Evolutionary conservation across 1,140 invertebrate genomes (phyloP), one percentile per base, ranked within the genome.

Genomic region (Diorhabda carinulata): DNA sequence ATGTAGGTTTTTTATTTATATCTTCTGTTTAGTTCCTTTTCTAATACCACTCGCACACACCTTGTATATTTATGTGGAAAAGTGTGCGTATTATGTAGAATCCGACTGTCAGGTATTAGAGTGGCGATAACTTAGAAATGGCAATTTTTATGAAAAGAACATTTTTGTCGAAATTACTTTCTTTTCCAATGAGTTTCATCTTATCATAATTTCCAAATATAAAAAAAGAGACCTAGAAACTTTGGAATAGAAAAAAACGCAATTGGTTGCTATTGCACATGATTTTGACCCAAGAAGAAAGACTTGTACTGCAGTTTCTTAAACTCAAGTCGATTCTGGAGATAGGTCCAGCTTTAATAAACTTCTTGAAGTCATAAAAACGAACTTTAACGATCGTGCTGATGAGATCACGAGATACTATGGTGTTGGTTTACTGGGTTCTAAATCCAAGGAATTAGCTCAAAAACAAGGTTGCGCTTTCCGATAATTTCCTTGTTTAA

Each of bases 361-460:
- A 84, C 82, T 99, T 25, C 86, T 97, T 57, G 97, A 99, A 81
- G 90, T 93, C n/a, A 92, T 99, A 74, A 97, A 93, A 83, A 98
- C 94, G 8, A 99, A 99, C 88, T 99, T 97, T 87, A 99, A 99
- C 83, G 97, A 99, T 77, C 90, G 98, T 73, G 92, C 89, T 77
- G 98, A 99, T 76, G 98, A 99, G 85, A 94, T 99, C 78, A 90
- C 95, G 78, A 89, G 91, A 80, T 96, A 99, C 87, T 99, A 97
- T 97, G 98, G 98, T 75, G 98, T 98, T 86, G 96, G 96, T 83
- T 81, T 95, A 56, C 88, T 99, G 77, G 95, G 96, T 68, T 90
- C 91, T 73, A 99, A 99, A 85, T 98, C 96, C 75, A 92, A 94
- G 73, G 97, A 99, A 86, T 82, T 98, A 72, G 92, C 92, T 68